Conservation (phyloP, 2,113 vertebrate species). For the Rynchops niger region DNA sequence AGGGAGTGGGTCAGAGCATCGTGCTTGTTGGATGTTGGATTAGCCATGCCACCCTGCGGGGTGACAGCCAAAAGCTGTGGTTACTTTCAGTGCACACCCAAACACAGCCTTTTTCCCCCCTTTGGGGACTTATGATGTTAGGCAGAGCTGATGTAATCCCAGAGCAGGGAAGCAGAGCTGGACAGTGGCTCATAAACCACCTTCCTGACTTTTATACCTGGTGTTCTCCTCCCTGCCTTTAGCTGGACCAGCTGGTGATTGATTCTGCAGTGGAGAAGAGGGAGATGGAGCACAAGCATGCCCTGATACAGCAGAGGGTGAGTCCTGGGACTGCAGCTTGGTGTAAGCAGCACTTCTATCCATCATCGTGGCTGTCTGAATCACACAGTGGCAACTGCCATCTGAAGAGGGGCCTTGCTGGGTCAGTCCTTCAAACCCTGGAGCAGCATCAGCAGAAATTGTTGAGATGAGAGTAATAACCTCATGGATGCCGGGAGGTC, state of each 20-base stretch:
- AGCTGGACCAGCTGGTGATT: conserved; percentile 98
- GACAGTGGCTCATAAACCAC: not conserved
- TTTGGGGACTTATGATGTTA: fast-evolving
- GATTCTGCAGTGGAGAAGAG: conserved; percentile 96
- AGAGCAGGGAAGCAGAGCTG: not conserved
- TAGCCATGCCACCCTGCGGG: not conserved
- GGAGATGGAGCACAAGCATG: conserved; percentile 97
- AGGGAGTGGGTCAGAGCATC: not conserved
- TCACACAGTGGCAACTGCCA: not conserved
- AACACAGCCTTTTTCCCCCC: not conserved
- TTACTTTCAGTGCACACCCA: not conserved
- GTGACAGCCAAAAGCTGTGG: not conserved
- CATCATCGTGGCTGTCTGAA: not conserved
- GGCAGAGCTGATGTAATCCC: not conserved
- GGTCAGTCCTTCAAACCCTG: not conserved
- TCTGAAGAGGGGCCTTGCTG: not conserved
- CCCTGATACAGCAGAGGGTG: conserved; percentile 94
- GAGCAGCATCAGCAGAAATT: not conserved
- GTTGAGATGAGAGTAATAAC: not conserved
- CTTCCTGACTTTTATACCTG: not conserved
- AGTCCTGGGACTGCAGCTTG: conserved; percentile 4
- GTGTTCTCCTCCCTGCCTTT: not conserved
- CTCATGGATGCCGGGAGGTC: not conserved
- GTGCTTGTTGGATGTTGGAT: not conserved
- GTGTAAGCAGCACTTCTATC: not conserved